Evolutionary conservation across 2,888 invertebrate genomes (phyloP).

Genomic region (Noctua janthina): DNA sequence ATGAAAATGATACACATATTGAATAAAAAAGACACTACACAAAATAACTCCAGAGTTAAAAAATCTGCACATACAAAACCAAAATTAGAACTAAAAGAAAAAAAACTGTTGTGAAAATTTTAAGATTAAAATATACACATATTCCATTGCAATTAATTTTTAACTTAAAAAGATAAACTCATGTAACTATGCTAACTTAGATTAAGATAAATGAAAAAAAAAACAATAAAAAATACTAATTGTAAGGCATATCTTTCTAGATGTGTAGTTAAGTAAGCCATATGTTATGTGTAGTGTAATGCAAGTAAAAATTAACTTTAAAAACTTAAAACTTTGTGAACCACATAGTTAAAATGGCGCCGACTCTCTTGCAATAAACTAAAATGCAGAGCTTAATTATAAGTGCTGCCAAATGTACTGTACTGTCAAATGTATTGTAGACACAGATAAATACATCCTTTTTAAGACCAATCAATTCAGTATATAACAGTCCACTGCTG

Average conservation of each 20-base stretch:
- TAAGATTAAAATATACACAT: slow-evolving; percentile 13
- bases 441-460: background rate
- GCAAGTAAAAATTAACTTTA: slow-evolving; percentile 31
- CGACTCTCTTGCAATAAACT: background rate
- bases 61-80: slow-evolving; percentile 51
- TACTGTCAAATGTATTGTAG: background rate
- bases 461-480: background rate
- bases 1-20: slow-evolving; percentile 39
- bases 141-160: slow-evolving; percentile 33
- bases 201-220: slow-evolving; percentile 54
- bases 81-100: slow-evolving; percentile 29
- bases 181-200: slow-evolving; percentile 53
- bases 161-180: slow-evolving; percentile 35
- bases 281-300: slow-evolving; percentile 38
- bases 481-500: background rate
- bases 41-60: slow-evolving; percentile 57
- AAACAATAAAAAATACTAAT: slow-evolving; percentile 49
- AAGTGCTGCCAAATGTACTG: too few species aligned
- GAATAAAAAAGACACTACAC: slow-evolving; percentile 34
- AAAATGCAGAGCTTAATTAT: background rate
- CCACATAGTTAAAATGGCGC: slow-evolving; percentile 15
- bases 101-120: slow-evolving; percentile 40
- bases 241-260: slow-evolving; percentile 58
- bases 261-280: slow-evolving; percentile 45
- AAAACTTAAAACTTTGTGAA: slow-evolving; percentile 15